These are phyloP conservation scores for Electrophaes corylata DNA, from an alignment of 2,888 invertebrate species.

Conservation along the genomic window DNA sequence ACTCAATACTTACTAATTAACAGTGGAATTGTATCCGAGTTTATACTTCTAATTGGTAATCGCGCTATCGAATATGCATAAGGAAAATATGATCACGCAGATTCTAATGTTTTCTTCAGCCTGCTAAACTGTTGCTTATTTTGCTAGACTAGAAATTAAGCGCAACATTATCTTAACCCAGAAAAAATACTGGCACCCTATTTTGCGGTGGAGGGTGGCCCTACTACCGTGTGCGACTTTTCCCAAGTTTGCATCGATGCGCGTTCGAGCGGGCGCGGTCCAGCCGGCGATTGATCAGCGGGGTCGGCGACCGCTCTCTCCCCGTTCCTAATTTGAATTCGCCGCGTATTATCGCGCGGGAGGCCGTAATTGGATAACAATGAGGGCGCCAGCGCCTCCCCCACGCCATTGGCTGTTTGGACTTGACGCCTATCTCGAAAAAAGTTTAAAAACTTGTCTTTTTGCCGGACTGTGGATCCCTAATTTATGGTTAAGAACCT, in stretches of 20 bases:
- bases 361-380: conserved; percentile 83
- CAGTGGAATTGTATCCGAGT: conserved; percentile 1
- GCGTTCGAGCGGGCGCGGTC: conserved; percentile 58
- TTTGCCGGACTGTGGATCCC: conserved; percentile 22
- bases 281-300: conserved; percentile 77
- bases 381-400: conserved; percentile 78
- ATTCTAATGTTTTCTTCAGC: neutral
- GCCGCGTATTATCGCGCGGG: conserved; percentile 81
- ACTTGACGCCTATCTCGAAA: conserved; percentile 53
- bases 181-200: neutral
- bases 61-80: conserved; percentile 1
- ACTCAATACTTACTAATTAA: conserved; percentile 2
- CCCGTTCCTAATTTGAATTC: conserved; percentile 82
- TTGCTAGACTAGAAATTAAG: neutral
- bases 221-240: conserved; percentile 13
- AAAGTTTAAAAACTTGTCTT: conserved; percentile 30
- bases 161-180: neutral
- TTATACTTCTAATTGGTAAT: conserved; percentile 11
- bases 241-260: conserved; percentile 17
- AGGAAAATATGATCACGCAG: neutral
- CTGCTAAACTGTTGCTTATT: neutral
- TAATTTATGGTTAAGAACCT: conserved; percentile 16
- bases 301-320: conserved; percentile 81
- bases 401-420: conserved; percentile 57
- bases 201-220: neutral